These are phyloP conservation scores for Chaenocephalus aceratus DNA, from an alignment of 2,113 vertebrate genomes.

Conservation along the genomic window DNA sequence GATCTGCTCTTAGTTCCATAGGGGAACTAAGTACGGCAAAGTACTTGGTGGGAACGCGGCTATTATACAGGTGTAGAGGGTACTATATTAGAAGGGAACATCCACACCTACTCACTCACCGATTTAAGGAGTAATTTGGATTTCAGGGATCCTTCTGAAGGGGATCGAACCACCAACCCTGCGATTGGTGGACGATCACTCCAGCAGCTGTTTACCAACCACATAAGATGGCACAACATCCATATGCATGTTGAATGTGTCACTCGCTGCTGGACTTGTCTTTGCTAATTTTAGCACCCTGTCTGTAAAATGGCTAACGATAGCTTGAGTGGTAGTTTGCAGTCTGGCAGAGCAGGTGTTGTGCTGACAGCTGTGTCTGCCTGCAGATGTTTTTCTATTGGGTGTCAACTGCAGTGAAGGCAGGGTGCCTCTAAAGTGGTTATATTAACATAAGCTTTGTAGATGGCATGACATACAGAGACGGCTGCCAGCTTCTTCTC, in stretches of 20 bases:
- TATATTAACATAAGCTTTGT: constrained; percentile 18
- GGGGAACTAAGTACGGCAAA: no score
- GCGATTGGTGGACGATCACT: no score
- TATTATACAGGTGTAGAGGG: no score
- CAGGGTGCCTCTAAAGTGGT: not conserved
- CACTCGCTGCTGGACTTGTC: not conserved
- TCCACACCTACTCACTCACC: no score
- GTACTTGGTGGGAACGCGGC: no score
- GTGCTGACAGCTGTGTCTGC: constrained; percentile 24
- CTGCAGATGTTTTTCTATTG: constrained; percentile 34
- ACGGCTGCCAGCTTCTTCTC: constrained; percentile 83
- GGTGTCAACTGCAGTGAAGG: not conserved
- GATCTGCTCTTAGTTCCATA: no score
- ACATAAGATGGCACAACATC: not conserved
- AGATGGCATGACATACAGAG: constrained; percentile 33
- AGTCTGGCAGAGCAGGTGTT: constrained; percentile 33
- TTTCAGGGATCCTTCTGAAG: no score
- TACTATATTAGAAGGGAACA: no score
- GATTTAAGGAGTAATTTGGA: no score
- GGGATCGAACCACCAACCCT: no score
- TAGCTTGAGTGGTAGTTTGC: constrained; percentile 17
- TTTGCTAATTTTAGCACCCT: not conserved
- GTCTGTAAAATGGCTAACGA: not conserved
- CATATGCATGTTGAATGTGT: not conserved
- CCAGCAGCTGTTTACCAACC: not conserved